Conservation (phyloP, 2,888 invertebrate genomes). For the Euzophera pinguis region DNA sequence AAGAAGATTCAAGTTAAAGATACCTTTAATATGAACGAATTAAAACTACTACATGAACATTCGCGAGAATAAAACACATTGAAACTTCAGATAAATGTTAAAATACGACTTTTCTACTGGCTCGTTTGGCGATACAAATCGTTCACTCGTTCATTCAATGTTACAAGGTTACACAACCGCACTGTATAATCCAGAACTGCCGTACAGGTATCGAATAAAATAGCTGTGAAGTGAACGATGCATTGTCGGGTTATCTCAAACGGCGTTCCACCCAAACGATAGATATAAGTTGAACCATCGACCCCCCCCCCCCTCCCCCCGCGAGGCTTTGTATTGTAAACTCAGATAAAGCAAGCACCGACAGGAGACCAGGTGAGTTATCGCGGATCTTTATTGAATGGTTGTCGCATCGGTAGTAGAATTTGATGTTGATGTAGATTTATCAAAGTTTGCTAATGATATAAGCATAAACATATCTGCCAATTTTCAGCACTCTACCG, state of each 20-base stretch:
- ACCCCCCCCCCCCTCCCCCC: slow-evolving; percentile 26
- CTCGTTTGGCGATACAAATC: slow-evolving; percentile 3
- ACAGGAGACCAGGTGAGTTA: slow-evolving; percentile 33
- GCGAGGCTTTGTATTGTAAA: slow-evolving; percentile 32
- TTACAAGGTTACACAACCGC: background rate
- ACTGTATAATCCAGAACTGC: slow-evolving; percentile 15
- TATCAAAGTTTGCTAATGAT: no score
- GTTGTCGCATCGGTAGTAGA: slow-evolving; percentile 14
- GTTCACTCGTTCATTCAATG: background rate
- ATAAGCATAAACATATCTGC: no score
- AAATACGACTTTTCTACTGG: slow-evolving; percentile 6
- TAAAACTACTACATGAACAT: no score
- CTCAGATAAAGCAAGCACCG: slow-evolving; percentile 27
- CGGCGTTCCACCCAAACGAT: slow-evolving; percentile 38
- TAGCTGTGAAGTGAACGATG: slow-evolving; percentile 54
- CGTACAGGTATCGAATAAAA: slow-evolving; percentile 52
- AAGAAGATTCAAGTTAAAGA: no score
- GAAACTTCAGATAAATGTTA: background rate
- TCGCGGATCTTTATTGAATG: slow-evolving; percentile 34
- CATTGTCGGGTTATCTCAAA: slow-evolving; percentile 67
- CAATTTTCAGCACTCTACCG: no score
- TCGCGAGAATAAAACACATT: no score
- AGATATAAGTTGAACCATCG: slow-evolving; percentile 56
- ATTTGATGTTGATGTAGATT: background rate
- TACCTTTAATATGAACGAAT: no score